Base-by-base conservation (phyloP, 2,888 invertebrate genomes). In the Dynastes grantii region DNA sequence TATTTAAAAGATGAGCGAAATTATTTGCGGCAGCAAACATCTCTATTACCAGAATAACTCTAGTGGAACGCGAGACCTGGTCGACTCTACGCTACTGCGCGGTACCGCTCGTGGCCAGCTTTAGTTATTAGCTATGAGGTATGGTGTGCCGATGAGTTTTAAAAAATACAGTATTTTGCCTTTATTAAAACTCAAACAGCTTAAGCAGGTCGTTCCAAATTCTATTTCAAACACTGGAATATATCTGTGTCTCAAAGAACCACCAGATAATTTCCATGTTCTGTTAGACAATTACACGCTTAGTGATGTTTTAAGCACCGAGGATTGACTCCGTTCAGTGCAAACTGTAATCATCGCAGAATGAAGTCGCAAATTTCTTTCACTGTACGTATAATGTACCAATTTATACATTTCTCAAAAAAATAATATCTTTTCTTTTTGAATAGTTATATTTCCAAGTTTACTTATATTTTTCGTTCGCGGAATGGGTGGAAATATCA, bases 401-500 rank as follows among this genome's bases (percentile, higher is more conserved):
- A 49, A 45, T 32, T 32, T 32, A 32, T 6, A 13, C 4, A 22
- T 16, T 49, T 70, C n/a, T 11, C 45, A 8, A 45, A 45, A 29
- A 22, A 61, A 64, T 63, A 49, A 37, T 11, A 8, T 37, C 13
- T 76, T 1, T 76, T 11, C n/a, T 11, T 49, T 64, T 58, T 13
- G 0, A n/a, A 22, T 22, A 65, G 53, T 51, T 67, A 22, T 71
- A 51, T 11, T 37, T 58, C 16, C 70, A 71, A 77, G 32, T 49
- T 9, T 40, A 37, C 32, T 29, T 27, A 9, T 58, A 13, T 32
- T 5, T 45, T 16, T 22, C 5, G 49, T 22, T 29, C 13, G 61
- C 61, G 13, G 77, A 77, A 61, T 77, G 77, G 77, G 63, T 77
- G n/a, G 68, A 77, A 77, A 77, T 77, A 70, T 61, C 77, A n/a